Evolutionary conservation across 2,888 invertebrate genomes (phyloP), one percentile per base, ranked within the genome.

Genomic region (Chalcis sispes): DNA sequence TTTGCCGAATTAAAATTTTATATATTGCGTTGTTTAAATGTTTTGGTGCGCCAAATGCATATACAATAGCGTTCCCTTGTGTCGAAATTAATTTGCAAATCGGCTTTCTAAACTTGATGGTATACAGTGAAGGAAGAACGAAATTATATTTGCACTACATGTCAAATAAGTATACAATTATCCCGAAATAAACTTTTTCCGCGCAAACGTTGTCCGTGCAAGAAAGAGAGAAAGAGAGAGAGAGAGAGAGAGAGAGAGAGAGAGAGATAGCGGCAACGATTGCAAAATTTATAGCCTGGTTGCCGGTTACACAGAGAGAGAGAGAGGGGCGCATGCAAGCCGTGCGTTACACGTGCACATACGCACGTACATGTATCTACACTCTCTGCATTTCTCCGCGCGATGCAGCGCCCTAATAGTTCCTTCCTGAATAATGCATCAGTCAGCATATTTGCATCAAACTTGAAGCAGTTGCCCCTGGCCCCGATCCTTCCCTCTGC

Each of bases 381-480:
- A 13, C 42, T 42, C 42, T 2, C 42, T 8, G 72, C 62, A 74
- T 56, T 54, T 54, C 54, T 66, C 66, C 18, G 25, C 15, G 23
- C 25, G 32, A 4, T 75, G 71, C 78, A 81, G n/a, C 82, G 82
- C 82, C 82, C 83, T 85, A 84, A 85, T 85, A 85, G 85, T 85
- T 84, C 80, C 85, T 84, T 84, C 81, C 82, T 85, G 85, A 85
- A 85, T 85, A 85, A 85, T 85, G 84, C 85, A 85, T 83, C 82
- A 83, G 81, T 81, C 80, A 81, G 83, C 81, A 82, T 84, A 85
- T 85, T 85, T 85, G 84, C 85, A 85, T 85, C 84, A 83, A 85
- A 85, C 84, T 84, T 84, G 79, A 83, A 82, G 83, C 85, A 84
- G 83, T 84, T 81, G 80, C 82, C 80, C 81, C 79, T 77, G 66